A percentile compares a stretch with the other conserved stretches of the same genome.
Evolutionary conservation across 2,113 vertebrate genomes (phyloP).

Genomic region (Greenwoodochromis staneri): DNA sequence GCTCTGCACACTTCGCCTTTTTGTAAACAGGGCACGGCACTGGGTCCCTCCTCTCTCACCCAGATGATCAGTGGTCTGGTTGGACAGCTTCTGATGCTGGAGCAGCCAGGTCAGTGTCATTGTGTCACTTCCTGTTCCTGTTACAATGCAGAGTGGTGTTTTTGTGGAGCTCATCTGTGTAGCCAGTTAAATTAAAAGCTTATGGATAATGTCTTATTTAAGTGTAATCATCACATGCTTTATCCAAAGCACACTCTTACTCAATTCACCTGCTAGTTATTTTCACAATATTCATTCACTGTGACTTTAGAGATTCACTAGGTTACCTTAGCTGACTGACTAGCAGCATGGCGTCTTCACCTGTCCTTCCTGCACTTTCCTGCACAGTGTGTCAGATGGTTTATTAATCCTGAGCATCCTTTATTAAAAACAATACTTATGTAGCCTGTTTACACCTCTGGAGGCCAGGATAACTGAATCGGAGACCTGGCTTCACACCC

Average conservation of each 20-base stretch:
- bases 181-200: not conserved
- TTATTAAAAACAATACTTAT: not conserved
- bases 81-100: conserved; percentile 81
- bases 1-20: not conserved
- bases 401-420: not conserved
- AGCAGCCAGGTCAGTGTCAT: conserved; percentile 65
- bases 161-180: not conserved
- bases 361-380: not conserved
- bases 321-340: not conserved
- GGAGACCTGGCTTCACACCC: not conserved
- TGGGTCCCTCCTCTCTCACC: conserved; percentile 71
- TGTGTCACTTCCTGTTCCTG: not conserved
- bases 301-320: not conserved
- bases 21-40: conserved; percentile 40
- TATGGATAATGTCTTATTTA: not conserved
- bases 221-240: not conserved
- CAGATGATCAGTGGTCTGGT: conserved; percentile 85
- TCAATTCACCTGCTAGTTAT: not conserved
- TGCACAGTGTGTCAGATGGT: not conserved
- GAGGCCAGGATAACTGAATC: not conserved
- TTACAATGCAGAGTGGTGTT: not conserved
- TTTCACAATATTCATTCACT: not conserved
- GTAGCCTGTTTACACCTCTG: not conserved
- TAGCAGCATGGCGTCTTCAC: not conserved
- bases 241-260: not conserved